phyloP scores from a whole-genome alignment of 2,797 vertebrate species.

The Distichodus sexfasciatus region DNA sequence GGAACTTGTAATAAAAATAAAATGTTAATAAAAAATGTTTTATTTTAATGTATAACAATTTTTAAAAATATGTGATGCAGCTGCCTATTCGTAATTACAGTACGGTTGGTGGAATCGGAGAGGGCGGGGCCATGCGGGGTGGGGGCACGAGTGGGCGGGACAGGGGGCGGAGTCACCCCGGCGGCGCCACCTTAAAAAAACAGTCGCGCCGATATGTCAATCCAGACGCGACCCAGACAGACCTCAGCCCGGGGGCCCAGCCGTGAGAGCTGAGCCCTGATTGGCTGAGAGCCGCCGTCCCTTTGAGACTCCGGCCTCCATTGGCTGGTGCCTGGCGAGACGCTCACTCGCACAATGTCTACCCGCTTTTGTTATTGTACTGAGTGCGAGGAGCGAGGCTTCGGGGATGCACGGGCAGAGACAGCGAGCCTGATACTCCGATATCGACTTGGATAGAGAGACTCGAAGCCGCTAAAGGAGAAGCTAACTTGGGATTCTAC shows the following conservation, averaged over 20 bases:
- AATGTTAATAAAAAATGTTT: too few species aligned
- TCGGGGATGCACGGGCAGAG: conserved; percentile 52
- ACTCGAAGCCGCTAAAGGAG: too few species aligned
- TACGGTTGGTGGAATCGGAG: too few species aligned
- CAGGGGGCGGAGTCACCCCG: conserved; percentile 53
- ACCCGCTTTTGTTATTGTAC: conserved; percentile 74
- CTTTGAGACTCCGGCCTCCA: conserved; percentile 39
- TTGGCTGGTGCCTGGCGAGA: conserved; percentile 67
- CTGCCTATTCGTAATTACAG: too few species aligned
- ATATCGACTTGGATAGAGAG: conserved; percentile 48
- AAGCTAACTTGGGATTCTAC: too few species aligned
- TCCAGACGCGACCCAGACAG: conserved; percentile 66
- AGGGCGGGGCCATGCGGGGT: too few species aligned
- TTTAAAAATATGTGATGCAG: too few species aligned
- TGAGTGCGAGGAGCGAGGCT: conserved; percentile 61
- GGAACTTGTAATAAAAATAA: too few species aligned
- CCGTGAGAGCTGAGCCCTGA: conserved; percentile 43
- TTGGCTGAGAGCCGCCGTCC: conserved; percentile 53
- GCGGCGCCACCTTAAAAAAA: conserved; percentile 77
- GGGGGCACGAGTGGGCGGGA: not conserved
- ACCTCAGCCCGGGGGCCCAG: conserved; percentile 57
- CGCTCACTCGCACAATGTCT: conserved; percentile 67
- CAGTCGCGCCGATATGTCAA: conserved; percentile 70
- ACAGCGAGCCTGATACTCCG: conserved; percentile 60
- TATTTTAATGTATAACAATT: too few species aligned